Percentiles rank a stretch among this genome's conserved stretches.
phyloP scores from a whole-genome alignment of 2,113 vertebrate genomes.

The Tympanuchus pallidicinctus region DNA sequence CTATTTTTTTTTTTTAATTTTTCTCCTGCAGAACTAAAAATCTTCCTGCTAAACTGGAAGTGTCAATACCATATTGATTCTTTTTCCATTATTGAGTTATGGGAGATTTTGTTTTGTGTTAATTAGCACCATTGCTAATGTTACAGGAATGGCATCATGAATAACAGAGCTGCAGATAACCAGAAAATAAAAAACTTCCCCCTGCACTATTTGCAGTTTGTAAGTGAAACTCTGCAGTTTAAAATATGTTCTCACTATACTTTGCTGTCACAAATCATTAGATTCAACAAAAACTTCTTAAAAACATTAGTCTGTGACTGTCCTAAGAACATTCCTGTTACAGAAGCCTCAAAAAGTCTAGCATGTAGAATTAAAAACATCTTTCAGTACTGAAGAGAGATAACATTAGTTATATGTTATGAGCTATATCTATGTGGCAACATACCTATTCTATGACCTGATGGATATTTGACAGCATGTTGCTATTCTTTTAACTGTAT shows the following conservation, averaged over 20 bases:
- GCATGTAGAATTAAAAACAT: neutral
- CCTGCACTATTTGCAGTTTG: neutral
- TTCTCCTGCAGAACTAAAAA: neutral
- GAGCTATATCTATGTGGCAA: neutral
- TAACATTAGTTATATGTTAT: neutral
- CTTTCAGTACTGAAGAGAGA: neutral
- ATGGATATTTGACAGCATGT: neutral
- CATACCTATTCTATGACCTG: neutral
- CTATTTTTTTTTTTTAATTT: neutral
- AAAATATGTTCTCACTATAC: rapidly evolving
- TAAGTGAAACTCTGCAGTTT: neutral
- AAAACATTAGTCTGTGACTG: neutral
- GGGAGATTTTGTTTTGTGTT: neutral
- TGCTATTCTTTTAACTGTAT: neutral
- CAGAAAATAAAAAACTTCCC: neutral
- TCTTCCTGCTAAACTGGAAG: neutral
- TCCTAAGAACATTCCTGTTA: neutral
- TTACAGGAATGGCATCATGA: neutral
- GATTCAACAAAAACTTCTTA: neutral
- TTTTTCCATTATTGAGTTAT: neutral
- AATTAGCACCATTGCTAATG: neutral
- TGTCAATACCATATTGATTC: neutral
- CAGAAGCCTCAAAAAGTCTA: neutral
- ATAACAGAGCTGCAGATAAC: neutral
- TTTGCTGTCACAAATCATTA: neutral